A percentile compares a stretch with the other conserved stretches of the same genome.
Conservation (phyloP, 2,113 vertebrate species). For the Etheostoma spectabile region DNA sequence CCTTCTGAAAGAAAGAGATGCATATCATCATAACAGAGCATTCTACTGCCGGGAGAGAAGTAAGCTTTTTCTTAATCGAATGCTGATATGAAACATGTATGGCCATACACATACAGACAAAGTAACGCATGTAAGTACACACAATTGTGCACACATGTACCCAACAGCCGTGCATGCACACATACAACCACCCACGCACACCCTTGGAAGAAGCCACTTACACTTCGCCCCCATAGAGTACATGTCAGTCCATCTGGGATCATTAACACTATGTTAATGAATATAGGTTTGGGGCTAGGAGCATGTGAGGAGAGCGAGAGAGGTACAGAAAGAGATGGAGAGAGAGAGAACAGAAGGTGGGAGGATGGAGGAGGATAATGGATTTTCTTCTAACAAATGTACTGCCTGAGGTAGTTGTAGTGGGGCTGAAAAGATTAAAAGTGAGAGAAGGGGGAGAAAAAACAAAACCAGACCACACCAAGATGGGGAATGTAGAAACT, state of each 20-base stretch:
- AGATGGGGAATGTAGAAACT: background rate
- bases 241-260: conserved; percentile 85
- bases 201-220: conserved; percentile 72
- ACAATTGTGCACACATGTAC: conserved; percentile 38
- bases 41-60: conserved; percentile 27
- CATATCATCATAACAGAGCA: conserved; percentile 43
- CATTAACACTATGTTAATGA: conserved; percentile 82
- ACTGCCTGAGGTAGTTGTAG: conserved; percentile 59
- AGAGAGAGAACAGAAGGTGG: conserved; percentile 49
- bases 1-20: conserved; percentile 39
- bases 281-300: conserved; percentile 74
- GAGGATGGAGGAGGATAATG: conserved; percentile 70
- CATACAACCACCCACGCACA: conserved; percentile 63
- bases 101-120: conserved; percentile 22
- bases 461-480: conserved; percentile 20
- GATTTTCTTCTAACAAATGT: conserved; percentile 69
- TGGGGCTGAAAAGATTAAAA: conserved; percentile 16
- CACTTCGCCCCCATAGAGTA: conserved; percentile 82
- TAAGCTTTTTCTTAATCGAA: conserved; percentile 10
- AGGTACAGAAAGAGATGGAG: conserved; percentile 1
- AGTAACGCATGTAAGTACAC: conserved; percentile 8
- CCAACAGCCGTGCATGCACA: conserved; percentile 33
- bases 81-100: conserved; percentile 30
- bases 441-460: conserved; percentile 1
- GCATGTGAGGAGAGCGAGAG: conserved; percentile 44